Evolutionary conservation across 2,113 vertebrate genomes (phyloP), one percentile per base, ranked within the genome.

Genomic region (Lophotis ruficrista): DNA sequence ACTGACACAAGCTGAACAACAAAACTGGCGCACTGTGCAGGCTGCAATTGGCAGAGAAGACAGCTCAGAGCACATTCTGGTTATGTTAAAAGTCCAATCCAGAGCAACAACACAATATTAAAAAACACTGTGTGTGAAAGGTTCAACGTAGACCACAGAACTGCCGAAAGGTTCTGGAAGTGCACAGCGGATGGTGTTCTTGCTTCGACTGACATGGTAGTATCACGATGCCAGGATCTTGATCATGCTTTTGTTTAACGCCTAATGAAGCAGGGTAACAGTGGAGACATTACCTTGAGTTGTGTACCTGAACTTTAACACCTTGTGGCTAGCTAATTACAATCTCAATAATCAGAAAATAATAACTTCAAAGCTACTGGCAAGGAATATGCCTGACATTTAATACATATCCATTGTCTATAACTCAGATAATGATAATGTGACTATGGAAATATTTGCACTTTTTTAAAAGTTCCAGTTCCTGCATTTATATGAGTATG

Each of bases 121-220:
- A 86, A 22, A 80, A 61, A 9, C 20, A 53, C 14, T 33, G 10
- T 54, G 4, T 30, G 15, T 53, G 18, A 77, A 70, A 92, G 41
- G 14, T 4, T 3, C 7, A 53, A 37, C 0, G 2, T 3, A 7
- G 31, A 61, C 22, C 12, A 21, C 4, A 71, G 17, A 62, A 64
- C 21, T 76, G 27, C 45, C 76, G 23, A 83, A n/a, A 35, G 7
- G 38, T 85, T 79, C 35, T 92, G 45, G 12, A 35, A 87, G 27
- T 31, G 8, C 17, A 22, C 16, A 72, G 21, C 22, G 17, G 5
- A 9, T 30, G 51, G 0, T 1, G 11, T 38, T 30, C 27, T 83
- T 69, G 10, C 21, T 14, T 71, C 50, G 45, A 45, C 30, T 83
- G 75, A 54, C 9, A 14, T 4, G 1, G 11, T 27, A 31, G 6